These are phyloP conservation scores for Apomyelois bistriatella DNA, from an alignment of 2,888 invertebrate genomes.

Conservation along the genomic window DNA sequence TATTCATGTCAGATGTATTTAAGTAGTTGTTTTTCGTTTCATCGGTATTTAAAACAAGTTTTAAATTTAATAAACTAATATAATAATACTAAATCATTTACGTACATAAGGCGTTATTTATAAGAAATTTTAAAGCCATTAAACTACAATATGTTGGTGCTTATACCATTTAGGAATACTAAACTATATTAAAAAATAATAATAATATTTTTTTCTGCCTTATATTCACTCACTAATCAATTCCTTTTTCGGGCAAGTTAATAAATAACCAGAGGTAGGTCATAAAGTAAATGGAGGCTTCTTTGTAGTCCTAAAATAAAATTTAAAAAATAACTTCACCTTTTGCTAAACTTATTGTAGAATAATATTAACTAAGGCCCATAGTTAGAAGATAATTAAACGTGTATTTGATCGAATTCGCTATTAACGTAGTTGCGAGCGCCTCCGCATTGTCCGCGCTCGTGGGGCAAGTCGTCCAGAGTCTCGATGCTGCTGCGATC, in stretches of 20 bases:
- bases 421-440: constrained; percentile 46
- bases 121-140: constrained; percentile 4
- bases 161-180: constrained; percentile 18
- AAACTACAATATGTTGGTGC: constrained; percentile 11
- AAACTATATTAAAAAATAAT: constrained; percentile 28
- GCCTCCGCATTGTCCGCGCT: constrained; percentile 54
- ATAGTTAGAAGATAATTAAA: constrained; percentile 49
- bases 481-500: constrained; percentile 73
- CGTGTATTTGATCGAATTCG: constrained; percentile 80
- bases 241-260: constrained; percentile 40
- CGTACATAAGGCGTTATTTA: not conserved
- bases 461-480: constrained; percentile 51
- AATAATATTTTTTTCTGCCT: constrained; percentile 18
- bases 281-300: constrained; percentile 4
- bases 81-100: not conserved
- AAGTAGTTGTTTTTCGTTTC: not conserved
- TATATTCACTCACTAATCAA: constrained; percentile 45
- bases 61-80: not conserved
- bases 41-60: not conserved
- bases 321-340: constrained; percentile 1
- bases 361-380: constrained; percentile 2
- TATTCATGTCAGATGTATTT: not conserved
- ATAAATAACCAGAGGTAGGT: constrained; percentile 10
- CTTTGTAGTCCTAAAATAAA: not conserved
- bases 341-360: not conserved